phyloP scores from a whole-genome alignment of 1,140 invertebrate species.

The Asbolus verrucosus region DNA sequence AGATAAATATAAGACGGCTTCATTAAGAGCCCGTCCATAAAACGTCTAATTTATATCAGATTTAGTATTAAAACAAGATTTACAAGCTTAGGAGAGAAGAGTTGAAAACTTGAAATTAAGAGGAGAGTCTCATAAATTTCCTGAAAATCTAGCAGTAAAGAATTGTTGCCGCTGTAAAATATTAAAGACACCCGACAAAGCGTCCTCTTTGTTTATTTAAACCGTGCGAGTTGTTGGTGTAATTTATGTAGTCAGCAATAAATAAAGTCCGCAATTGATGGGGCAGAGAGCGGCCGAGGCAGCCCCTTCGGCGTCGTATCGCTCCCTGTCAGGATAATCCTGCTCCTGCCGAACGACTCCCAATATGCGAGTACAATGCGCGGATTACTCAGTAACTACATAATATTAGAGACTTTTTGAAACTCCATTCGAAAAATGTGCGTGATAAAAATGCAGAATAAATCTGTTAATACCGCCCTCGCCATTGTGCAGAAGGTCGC shows the following conservation, averaged over 20 bases:
- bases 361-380: neutral
- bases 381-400: neutral
- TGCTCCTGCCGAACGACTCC: neutral
- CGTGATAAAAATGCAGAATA: no score
- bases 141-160: constrained; percentile 24
- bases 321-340: constrained; percentile 25
- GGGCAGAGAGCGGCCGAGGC: constrained; percentile 6
- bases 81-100: no score
- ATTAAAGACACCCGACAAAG: constrained; percentile 30
- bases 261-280: constrained; percentile 35
- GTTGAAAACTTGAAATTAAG: constrained; percentile 22
- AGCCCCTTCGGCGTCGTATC: constrained; percentile 25
- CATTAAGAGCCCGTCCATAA: no score
- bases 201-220: constrained; percentile 36
- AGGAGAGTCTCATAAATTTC: constrained; percentile 18
- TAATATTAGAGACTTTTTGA: no score
- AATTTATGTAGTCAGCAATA: constrained; percentile 31
- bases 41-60: no score
- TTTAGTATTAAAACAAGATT: no score
- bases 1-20: no score
- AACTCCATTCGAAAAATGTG: no score
- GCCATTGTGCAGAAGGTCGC: no score
- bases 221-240: constrained; percentile 9
- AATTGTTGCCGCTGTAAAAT: constrained; percentile 23
- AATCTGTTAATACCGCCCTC: no score